Evolutionary conservation across 2,797 vertebrate genomes (phyloP).

Genomic region (Semaprochilodus insignis): DNA sequence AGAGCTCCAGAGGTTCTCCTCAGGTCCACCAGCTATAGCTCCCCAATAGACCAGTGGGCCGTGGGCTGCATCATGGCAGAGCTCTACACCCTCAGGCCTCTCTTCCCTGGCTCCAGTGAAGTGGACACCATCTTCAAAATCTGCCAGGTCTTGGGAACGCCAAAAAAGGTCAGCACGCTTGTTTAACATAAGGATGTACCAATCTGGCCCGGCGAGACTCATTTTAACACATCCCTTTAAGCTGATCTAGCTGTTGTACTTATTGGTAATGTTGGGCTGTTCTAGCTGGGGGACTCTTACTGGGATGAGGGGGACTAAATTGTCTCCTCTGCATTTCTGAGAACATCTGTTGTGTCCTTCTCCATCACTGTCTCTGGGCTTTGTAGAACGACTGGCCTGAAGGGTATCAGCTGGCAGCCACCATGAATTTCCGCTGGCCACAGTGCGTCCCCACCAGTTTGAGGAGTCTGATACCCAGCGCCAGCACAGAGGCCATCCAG

Average conservation of each 20-base stretch:
- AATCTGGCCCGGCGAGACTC: no score
- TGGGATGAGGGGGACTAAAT: no score
- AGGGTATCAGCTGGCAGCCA: conserved; percentile 90
- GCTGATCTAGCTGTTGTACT: no score
- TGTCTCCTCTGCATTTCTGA: no score
- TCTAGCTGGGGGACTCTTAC: no score
- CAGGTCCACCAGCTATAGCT: conserved; percentile 90
- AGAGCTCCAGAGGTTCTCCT: conserved; percentile 96
- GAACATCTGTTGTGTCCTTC: no score
- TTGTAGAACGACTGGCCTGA: conserved; percentile 92
- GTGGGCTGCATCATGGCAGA: conserved; percentile 99
- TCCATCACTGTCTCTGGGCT: conserved; percentile 22
- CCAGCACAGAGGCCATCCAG: conserved; percentile 89
- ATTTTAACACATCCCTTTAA: no score
- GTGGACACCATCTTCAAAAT: conserved; percentile 99
- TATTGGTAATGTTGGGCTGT: no score
- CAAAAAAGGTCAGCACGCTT: conserved; percentile 84
- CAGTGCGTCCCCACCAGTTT: conserved; percentile 94
- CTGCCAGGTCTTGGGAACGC: conserved; percentile 97
- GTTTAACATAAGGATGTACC: no score
- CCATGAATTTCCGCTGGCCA: conserved; percentile 97
- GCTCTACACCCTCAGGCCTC: conserved; percentile 92
- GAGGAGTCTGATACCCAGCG: conserved; percentile 95
- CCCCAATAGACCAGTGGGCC: conserved; percentile 97
- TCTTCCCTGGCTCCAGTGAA: conserved; percentile 97